phyloP scores from a whole-genome alignment of 2,888 invertebrate genomes.

The Thera obeliscata region DNA sequence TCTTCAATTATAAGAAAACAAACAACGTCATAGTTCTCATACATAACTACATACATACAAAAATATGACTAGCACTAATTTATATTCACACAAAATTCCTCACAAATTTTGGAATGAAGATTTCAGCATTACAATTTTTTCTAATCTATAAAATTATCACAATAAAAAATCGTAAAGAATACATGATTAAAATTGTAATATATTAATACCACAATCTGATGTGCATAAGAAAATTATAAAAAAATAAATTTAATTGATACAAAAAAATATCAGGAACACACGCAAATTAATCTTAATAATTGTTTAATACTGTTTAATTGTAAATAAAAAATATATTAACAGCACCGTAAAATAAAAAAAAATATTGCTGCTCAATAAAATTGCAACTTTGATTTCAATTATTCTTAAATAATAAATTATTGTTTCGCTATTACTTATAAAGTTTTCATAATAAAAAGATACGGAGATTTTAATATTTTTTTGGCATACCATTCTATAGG shows the following conservation, averaged over 20 bases:
- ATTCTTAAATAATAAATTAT: slow-evolving; percentile 6
- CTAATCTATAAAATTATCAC: slow-evolving; percentile 39
- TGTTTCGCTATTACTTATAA: neutral
- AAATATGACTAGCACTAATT: slow-evolving; percentile 65
- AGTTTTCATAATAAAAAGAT: neutral
- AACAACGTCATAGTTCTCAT: slow-evolving; percentile 15
- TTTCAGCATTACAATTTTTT: slow-evolving; percentile 22
- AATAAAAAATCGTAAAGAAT: slow-evolving; percentile 28
- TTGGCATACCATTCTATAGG: slow-evolving; percentile 4
- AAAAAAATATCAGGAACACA: neutral
- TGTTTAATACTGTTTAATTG: slow-evolving; percentile 65
- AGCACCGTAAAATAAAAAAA: slow-evolving; percentile 38
- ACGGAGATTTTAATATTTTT: slow-evolving; percentile 3
- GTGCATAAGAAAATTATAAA: slow-evolving; percentile 11
- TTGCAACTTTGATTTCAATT: neutral
- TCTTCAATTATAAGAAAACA: slow-evolving; percentile 1
- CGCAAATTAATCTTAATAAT: slow-evolving; percentile 43
- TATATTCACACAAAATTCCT: slow-evolving; percentile 55
- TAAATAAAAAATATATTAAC: slow-evolving; percentile 39
- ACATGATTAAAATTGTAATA: slow-evolving; percentile 8
- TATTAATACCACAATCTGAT: slow-evolving; percentile 2
- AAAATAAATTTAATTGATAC: neutral
- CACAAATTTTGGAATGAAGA: slow-evolving; percentile 41
- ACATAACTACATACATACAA: slow-evolving; percentile 47
- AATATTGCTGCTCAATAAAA: neutral